Evolutionary conservation across 2,113 vertebrate genomes (phyloP).

Genomic region (Channa maculata): DNA sequence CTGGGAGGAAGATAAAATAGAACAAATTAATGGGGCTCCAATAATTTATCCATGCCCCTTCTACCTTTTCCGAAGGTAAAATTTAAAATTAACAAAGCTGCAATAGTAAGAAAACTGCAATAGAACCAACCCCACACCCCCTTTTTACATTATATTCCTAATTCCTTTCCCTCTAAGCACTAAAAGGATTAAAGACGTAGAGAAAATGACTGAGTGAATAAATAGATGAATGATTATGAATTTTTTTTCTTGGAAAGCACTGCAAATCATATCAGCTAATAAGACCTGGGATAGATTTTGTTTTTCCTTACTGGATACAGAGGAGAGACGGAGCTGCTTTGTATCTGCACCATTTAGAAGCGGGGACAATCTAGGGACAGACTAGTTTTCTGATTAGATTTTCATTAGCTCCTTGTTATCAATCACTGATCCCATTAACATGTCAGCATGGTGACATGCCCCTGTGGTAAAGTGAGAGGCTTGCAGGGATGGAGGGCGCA

Average conservation of each 20-base stretch:
- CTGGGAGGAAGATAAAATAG: constrained; percentile 54
- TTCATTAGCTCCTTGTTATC: constrained; percentile 78
- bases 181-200: constrained; percentile 28
- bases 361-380: constrained; percentile 48
- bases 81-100: constrained; percentile 47
- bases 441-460: constrained; percentile 63
- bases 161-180: not conserved
- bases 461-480: constrained; percentile 55
- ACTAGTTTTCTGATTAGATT: constrained; percentile 73
- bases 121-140: no score
- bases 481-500: constrained; percentile 29
- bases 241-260: constrained; percentile 22
- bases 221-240: not conserved
- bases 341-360: constrained; percentile 25
- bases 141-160: no score
- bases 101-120: constrained; percentile 10
- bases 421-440: constrained; percentile 76
- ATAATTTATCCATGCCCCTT: constrained; percentile 53
- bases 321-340: constrained; percentile 23
- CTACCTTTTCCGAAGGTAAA: constrained; percentile 26
- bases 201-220: constrained; percentile 29
- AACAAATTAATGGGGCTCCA: constrained; percentile 54
- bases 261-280: constrained; percentile 41
- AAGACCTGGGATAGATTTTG: constrained; percentile 42
- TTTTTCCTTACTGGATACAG: constrained; percentile 23